A percentile compares a stretch with the other conserved stretches of the same genome.
phyloP scores from a whole-genome alignment of 2,113 vertebrate genomes.

The Phycodurus eques region DNA sequence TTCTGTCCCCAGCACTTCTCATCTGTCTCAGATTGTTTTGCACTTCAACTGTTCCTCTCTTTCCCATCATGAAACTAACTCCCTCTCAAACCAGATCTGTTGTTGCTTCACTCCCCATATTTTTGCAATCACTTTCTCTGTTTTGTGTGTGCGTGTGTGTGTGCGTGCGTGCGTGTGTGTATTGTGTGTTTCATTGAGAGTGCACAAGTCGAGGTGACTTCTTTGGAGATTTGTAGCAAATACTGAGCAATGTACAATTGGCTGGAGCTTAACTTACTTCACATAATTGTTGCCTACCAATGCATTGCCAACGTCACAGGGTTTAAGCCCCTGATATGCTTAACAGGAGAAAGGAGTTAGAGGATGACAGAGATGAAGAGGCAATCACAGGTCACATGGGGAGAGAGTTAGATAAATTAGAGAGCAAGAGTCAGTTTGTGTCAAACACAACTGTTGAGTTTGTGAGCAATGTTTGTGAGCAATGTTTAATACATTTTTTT shows the following conservation, averaged over 20 bases:
- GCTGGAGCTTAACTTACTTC: constrained; percentile 38
- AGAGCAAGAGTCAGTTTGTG: not conserved
- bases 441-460: not conserved
- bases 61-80: not conserved
- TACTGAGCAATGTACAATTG: constrained; percentile 33
- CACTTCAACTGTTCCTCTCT: not conserved
- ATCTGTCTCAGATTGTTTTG: not conserved
- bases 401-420: not conserved
- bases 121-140: not conserved
- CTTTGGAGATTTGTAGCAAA: constrained; percentile 19
- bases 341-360: constrained; percentile 28
- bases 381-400: not conserved
- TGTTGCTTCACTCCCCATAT: constrained; percentile 1
- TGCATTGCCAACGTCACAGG: constrained; percentile 30
- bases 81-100: constrained; percentile 10
- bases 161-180: not conserved
- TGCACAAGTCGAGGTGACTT: constrained; percentile 18
- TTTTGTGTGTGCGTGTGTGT: not conserved
- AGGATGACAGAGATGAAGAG: constrained; percentile 13
- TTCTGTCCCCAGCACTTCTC: constrained; percentile 4
- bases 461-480: not conserved
- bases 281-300: constrained; percentile 52
- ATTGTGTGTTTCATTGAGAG: not conserved
- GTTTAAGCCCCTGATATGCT: constrained; percentile 35
- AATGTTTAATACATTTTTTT: not conserved